phyloP scores from a whole-genome alignment of 2,797 vertebrate species.

The Lacerta agilis region DNA sequence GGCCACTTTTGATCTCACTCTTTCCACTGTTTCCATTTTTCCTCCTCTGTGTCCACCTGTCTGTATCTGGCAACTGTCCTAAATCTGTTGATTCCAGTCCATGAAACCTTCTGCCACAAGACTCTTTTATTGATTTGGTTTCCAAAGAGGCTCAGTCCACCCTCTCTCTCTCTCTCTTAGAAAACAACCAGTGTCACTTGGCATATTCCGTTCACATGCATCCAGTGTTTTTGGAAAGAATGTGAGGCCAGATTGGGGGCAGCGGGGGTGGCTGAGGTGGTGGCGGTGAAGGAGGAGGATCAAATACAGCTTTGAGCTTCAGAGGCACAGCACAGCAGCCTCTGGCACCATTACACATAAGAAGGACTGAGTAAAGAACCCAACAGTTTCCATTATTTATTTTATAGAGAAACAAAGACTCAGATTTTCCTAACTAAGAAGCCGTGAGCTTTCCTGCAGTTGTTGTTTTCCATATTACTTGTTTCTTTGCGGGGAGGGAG shows the following conservation, averaged over 20 bases:
- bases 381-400: constrained; percentile 78
- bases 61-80: too few species aligned
- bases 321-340: constrained; percentile 51
- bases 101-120: too few species aligned
- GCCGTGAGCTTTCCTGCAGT: constrained; percentile 41
- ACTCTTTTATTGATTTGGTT: not conserved
- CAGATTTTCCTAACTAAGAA: constrained; percentile 69
- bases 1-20: too few species aligned
- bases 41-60: too few species aligned
- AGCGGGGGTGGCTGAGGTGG: not conserved
- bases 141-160: not conserved
- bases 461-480: constrained; percentile 51
- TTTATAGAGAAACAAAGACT: constrained; percentile 69
- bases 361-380: constrained; percentile 48
- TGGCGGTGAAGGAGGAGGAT: constrained; percentile 44
- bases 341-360: constrained; percentile 50
- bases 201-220: constrained; percentile 44
- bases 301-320: constrained; percentile 65
- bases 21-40: too few species aligned
- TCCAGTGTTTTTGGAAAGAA: constrained; percentile 40
- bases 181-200: not conserved
- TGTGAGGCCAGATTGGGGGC: not conserved
- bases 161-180: not conserved
- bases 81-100: too few species aligned
- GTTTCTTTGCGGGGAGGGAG: constrained; percentile 1